These are phyloP conservation scores for Entomyzon cyanotis DNA, from an alignment of 2,113 vertebrate genomes.

Conservation along the genomic window DNA sequence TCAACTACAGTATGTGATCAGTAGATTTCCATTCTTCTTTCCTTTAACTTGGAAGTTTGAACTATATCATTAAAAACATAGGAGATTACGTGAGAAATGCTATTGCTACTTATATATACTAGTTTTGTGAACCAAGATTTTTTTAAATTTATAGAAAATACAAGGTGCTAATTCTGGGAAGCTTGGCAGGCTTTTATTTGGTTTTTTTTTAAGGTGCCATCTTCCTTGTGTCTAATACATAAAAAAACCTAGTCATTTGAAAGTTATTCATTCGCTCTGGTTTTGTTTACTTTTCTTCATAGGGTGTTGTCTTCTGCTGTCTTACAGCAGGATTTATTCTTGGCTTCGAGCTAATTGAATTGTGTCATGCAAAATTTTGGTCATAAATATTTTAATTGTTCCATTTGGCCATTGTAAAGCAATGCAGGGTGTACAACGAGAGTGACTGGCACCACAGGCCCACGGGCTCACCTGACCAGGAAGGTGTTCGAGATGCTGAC, in stretches of 20 bases:
- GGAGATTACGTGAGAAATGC: not conserved
- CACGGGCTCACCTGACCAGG: conserved; percentile 78
- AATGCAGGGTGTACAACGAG: conserved; percentile 88
- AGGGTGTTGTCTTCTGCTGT: not conserved
- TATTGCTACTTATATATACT: not conserved
- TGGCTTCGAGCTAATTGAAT: not conserved
- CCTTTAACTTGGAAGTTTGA: not conserved
- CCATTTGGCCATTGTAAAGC: conserved; percentile 64
- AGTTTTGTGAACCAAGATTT: not conserved
- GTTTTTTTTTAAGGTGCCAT: not conserved
- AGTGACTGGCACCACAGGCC: conserved; percentile 82
- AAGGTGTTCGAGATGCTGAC: conserved; percentile 88
- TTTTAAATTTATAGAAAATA: not conserved
- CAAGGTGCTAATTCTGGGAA: not conserved
- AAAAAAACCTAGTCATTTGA: not conserved
- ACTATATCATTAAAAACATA: not conserved
- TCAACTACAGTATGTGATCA: not conserved
- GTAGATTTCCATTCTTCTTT: not conserved
- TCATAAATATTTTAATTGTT: not conserved
- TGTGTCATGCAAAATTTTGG: not conserved
- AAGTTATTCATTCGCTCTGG: not conserved
- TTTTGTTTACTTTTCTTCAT: not conserved
- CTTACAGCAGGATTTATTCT: not conserved
- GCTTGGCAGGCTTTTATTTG: not conserved
- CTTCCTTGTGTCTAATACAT: not conserved